Evolutionary conservation across 1,140 invertebrate species (phyloP).

Genomic region (Pseudomyrmex gracilis): DNA sequence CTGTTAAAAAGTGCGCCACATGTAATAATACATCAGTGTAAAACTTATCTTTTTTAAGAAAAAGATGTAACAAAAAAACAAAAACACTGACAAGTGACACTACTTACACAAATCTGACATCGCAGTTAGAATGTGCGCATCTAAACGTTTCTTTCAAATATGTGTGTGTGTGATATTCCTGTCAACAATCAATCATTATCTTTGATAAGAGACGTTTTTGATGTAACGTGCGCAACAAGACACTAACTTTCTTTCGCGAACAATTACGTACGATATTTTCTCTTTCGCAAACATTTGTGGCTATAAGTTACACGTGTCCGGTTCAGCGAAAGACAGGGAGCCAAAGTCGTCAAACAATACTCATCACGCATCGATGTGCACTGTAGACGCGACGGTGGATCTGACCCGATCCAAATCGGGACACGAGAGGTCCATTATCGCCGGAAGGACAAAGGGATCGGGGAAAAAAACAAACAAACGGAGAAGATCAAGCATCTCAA

Average conservation of each 20-base stretch:
- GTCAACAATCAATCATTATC: too few relatives aligned
- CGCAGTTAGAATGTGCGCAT: too few relatives aligned
- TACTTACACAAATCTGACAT: too few relatives aligned
- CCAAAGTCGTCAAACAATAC: slow-evolving; percentile 35
- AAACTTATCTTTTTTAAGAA: too few relatives aligned
- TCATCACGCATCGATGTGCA: slow-evolving; percentile 11
- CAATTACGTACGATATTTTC: slow-evolving; percentile 12
- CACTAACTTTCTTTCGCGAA: background rate
- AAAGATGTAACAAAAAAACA: too few relatives aligned
- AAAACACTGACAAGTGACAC: too few relatives aligned
- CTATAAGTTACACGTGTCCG: slow-evolving; percentile 43
- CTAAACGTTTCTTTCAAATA: background rate
- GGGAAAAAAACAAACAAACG: slow-evolving; percentile 37
- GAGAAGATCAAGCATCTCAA: slow-evolving; percentile 46
- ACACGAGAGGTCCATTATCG: slow-evolving; percentile 48
- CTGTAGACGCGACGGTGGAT: background rate
- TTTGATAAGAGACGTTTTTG: background rate
- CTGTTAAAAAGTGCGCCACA: too few relatives aligned
- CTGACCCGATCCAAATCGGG: background rate
- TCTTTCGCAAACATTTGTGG: slow-evolving; percentile 11
- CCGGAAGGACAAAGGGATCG: slow-evolving; percentile 47
- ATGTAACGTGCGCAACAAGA: background rate
- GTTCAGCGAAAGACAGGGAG: slow-evolving; percentile 18
- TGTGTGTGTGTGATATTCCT: too few relatives aligned
- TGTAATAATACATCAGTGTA: too few relatives aligned